Conservation (phyloP, 2,113 vertebrate species). For the Tupaia chinensis region DNA sequence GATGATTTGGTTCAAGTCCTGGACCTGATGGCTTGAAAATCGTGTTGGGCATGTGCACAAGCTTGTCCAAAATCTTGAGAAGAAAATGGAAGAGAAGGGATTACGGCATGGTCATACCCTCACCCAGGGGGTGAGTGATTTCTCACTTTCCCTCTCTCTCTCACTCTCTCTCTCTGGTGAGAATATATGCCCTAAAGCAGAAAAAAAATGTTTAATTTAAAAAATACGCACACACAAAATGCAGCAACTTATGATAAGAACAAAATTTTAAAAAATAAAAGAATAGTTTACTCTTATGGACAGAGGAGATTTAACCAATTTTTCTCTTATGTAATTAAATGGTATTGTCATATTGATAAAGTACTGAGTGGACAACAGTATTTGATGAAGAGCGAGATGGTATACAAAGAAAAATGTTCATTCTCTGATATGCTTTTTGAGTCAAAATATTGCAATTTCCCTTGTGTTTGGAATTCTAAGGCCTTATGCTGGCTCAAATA, state of each 20-base stretch:
- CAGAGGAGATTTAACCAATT: background rate
- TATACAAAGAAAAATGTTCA: background rate
- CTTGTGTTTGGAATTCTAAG: background rate
- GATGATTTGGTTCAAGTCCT: no score
- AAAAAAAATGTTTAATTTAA: no score
- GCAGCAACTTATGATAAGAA: background rate
- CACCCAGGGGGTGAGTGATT: no score
- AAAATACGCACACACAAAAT: no score
- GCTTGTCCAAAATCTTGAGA: no score
- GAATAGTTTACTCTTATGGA: background rate
- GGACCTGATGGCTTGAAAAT: no score
- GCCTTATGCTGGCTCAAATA: background rate
- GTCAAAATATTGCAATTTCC: background rate
- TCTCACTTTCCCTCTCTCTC: no score
- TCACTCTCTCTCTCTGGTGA: no score
- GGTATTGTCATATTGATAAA: background rate
- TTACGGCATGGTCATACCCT: no score
- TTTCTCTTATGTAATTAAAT: background rate
- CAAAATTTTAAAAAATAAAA: conserved; percentile 40
- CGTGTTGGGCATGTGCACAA: no score
- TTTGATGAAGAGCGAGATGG: background rate
- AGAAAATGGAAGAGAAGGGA: no score
- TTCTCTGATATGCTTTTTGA: background rate
- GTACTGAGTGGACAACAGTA: background rate
- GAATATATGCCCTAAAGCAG: no score